phyloP scores from a whole-genome alignment of 2,888 invertebrate species.

The Andrena marginata region DNA sequence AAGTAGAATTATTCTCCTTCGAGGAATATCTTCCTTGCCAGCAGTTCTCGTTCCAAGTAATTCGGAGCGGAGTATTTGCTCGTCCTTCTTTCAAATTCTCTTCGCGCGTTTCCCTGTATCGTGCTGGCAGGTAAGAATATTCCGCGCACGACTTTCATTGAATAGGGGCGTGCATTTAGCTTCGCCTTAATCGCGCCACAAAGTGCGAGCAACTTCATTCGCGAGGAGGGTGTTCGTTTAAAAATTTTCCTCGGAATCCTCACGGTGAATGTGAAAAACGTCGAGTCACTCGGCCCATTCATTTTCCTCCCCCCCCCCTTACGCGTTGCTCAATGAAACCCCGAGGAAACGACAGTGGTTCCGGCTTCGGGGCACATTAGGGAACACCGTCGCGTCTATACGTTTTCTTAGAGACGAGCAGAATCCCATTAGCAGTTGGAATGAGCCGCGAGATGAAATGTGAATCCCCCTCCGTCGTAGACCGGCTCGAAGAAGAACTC shows the following conservation, averaged over 20 bases:
- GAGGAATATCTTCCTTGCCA: neutral
- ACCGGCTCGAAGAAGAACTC: slow-evolving; percentile 1
- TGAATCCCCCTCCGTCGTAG: slow-evolving; percentile 12
- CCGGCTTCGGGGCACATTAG: slow-evolving; percentile 23
- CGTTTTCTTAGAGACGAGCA: slow-evolving; percentile 27
- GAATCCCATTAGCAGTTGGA: slow-evolving; percentile 37
- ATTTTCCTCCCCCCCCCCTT: neutral
- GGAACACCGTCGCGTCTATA: neutral
- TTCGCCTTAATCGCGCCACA: neutral
- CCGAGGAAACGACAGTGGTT: neutral
- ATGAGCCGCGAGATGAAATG: slow-evolving; percentile 42
- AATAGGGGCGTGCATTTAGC: neutral
- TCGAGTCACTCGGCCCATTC: slow-evolving; percentile 14
- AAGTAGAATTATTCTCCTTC: neutral
- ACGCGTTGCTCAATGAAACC: slow-evolving; percentile 26
- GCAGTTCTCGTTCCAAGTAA: neutral
- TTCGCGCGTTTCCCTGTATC: too few species aligned
- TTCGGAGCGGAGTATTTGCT: neutral
- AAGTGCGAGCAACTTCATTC: neutral
- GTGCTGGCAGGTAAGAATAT: too few species aligned
- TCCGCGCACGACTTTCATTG: neutral
- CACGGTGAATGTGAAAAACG: neutral
- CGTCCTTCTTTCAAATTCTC: neutral
- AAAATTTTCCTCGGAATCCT: neutral
- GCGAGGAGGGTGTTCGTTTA: neutral